phyloP scores from a whole-genome alignment of 2,113 vertebrate genomes.

The Syrmaticus mikado region DNA sequence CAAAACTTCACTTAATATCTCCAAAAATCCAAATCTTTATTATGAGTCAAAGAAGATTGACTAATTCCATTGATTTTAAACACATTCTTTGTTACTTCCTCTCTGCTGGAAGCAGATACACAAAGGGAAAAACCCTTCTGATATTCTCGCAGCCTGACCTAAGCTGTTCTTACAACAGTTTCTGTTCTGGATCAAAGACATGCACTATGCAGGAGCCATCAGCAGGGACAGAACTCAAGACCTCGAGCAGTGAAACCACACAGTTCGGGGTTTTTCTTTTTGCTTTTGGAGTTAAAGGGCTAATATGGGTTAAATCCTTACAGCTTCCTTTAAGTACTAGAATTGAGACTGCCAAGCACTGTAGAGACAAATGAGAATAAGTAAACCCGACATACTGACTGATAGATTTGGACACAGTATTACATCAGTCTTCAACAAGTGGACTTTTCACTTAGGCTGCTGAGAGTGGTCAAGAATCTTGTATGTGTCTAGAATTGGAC shows the following conservation, averaged over 20 bases:
- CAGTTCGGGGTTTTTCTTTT: neutral
- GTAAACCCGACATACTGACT: neutral
- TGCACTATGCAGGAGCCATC: conserved; percentile 22
- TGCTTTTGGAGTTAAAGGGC: neutral
- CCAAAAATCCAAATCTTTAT: conserved; percentile 21
- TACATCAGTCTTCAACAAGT: neutral
- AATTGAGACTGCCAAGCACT: neutral
- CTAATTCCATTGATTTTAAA: conserved; percentile 63
- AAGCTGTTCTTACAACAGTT: conserved; percentile 40
- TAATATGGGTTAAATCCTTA: neutral
- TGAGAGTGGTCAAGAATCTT: neutral
- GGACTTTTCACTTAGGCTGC: neutral
- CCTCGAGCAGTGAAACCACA: neutral
- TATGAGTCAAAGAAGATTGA: conserved; percentile 18
- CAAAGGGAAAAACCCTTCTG: conserved; percentile 36
- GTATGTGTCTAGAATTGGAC: rapidly evolving
- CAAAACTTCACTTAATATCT: conserved; percentile 33
- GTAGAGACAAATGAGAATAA: neutral
- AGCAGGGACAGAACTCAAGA: conserved; percentile 8
- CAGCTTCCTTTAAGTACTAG: neutral
- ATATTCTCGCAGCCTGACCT: neutral
- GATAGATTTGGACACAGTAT: neutral
- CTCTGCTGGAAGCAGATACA: conserved; percentile 51
- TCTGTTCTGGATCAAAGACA: conserved; percentile 35
- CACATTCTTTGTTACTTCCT: conserved; percentile 57